Evolutionary conservation across 1,140 invertebrate genomes (phyloP).

Genomic region (Drosophila neocordata): DNA sequence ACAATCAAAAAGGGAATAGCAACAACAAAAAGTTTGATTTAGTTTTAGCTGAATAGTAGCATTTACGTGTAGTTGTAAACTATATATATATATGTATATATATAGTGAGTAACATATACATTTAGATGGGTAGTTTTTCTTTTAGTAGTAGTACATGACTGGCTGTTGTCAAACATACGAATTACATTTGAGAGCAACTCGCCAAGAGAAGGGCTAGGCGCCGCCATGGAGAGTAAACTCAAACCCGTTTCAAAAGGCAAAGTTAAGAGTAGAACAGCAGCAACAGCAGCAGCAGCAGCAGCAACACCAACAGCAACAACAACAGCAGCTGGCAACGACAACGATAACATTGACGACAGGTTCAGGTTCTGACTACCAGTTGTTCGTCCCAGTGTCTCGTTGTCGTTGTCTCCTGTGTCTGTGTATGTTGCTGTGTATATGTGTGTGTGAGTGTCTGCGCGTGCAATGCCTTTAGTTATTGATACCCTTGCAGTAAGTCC

Average conservation of each 20-base stretch:
- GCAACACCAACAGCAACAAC: not conserved
- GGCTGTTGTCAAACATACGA: slow-evolving; percentile 69
- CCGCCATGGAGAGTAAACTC: slow-evolving; percentile 28
- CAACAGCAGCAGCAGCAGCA: slow-evolving; percentile 6
- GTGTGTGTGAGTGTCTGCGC: not conserved
- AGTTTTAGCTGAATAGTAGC: slow-evolving; percentile 53
- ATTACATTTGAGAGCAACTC: slow-evolving; percentile 52
- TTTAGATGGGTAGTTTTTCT: slow-evolving; percentile 44
- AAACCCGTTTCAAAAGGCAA: slow-evolving; percentile 73
- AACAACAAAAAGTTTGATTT: slow-evolving; percentile 60
- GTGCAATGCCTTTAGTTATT: not conserved
- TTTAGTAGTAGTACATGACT: slow-evolving; percentile 49
- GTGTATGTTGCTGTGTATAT: not conserved
- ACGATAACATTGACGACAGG: slow-evolving; percentile 69
- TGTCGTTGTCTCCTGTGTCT: slow-evolving; percentile 37
- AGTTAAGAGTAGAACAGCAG: slow-evolving; percentile 49
- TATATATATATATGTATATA: slow-evolving; percentile 31
- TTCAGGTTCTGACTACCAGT: slow-evolving; percentile 40
- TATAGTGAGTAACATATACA: slow-evolving; percentile 18
- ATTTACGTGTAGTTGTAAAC: slow-evolving; percentile 52
- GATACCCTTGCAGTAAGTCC: not conserved
- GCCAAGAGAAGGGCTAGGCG: slow-evolving; percentile 35
- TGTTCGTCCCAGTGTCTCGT: slow-evolving; percentile 34
- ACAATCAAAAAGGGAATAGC: slow-evolving; percentile 27
- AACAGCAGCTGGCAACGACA: slow-evolving; percentile 60